Base-by-base conservation (phyloP, 2,888 invertebrate species). In the Eretmocerus hayati region DNA sequence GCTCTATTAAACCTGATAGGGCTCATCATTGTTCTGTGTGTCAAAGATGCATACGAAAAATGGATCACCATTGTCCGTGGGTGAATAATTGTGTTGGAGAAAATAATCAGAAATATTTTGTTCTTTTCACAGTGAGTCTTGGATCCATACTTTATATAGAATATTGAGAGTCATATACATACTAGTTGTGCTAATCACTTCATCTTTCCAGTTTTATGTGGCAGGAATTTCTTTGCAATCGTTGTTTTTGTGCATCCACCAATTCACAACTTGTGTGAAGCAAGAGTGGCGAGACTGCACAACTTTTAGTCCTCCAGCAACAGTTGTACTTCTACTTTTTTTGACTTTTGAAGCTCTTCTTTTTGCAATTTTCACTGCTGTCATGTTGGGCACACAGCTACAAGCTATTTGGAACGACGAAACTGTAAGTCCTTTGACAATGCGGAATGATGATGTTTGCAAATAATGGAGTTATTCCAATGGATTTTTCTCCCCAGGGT, bases 21-120 rank as follows among this genome's bases (percentile, higher is more conserved):
- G 95, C 95, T 0, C 95, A 95, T 76, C 95, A 95, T 67, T 95
- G 94, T 72, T 92, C 91, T 0, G 92, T 93, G 16, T 93, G 92
- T 68, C 90, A 93, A 73, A 82, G 91, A 62, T 87, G 87, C 68
- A 84, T 88, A 54, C 74, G 82, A 55, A 87, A 87, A 75, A 90
- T 90, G 88, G 88, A 88, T 65, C 87, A 88, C 68, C 88, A 89
- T 65, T 89, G 88, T 73, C 97, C 96, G 0, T 96, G 95, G 95
- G 91, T 99, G 8, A 99, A 99, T 71, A 99, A 99, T 72, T 99
- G 99, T 73, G 95, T 99, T 2, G 99, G 99, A 18, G 97, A 97
- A 74, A 92, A 89, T 68, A 99, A 99, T 77, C 99, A 99, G 77
- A 99, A 99, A 74, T 99, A 89, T 75, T 99, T 99, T 77, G 95